A percentile compares a stretch with the other conserved stretches of the same genome.
Evolutionary conservation across 2,797 vertebrate species (phyloP).

Genomic region (Sebastes trivittatus): DNA sequence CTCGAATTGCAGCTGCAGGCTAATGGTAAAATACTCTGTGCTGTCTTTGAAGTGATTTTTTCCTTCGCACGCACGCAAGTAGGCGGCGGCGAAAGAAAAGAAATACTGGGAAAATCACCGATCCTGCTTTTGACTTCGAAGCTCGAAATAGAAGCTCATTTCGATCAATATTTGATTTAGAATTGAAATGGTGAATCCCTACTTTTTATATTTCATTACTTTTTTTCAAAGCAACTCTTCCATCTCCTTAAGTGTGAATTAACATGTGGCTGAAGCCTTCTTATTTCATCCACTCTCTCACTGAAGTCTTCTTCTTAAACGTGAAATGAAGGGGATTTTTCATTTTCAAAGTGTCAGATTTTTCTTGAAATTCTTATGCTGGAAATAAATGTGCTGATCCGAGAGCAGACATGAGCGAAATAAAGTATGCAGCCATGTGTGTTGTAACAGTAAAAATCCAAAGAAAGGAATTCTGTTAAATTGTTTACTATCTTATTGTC

Average conservation of each 20-base stretch:
- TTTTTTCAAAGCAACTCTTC: conserved; percentile 2
- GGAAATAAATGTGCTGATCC: background rate
- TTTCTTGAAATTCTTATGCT: background rate
- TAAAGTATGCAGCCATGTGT: background rate
- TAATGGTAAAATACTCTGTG: too few species aligned
- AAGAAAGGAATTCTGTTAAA: background rate
- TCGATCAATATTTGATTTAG: too few species aligned
- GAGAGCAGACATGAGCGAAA: background rate
- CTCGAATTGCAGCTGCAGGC: too few species aligned
- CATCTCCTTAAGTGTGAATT: conserved; percentile 19
- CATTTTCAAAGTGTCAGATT: background rate
- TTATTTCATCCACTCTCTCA: conserved; percentile 1
- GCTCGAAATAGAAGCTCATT: too few species aligned
- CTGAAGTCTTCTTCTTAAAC: background rate
- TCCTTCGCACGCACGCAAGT: too few species aligned
- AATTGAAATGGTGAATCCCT: too few species aligned
- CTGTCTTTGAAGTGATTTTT: too few species aligned
- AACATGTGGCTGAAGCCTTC: background rate
- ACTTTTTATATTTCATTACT: background rate
- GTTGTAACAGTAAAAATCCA: background rate
- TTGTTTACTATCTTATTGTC: background rate
- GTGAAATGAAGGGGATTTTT: conserved; percentile 4
- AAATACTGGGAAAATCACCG: too few species aligned
- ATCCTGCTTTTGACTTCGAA: too few species aligned
- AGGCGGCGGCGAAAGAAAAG: too few species aligned